A percentile compares a stretch with the other conserved stretches of the same genome.
Evolutionary conservation across 2,888 invertebrate species (phyloP).

Genomic region (Dasypolia templi): DNA sequence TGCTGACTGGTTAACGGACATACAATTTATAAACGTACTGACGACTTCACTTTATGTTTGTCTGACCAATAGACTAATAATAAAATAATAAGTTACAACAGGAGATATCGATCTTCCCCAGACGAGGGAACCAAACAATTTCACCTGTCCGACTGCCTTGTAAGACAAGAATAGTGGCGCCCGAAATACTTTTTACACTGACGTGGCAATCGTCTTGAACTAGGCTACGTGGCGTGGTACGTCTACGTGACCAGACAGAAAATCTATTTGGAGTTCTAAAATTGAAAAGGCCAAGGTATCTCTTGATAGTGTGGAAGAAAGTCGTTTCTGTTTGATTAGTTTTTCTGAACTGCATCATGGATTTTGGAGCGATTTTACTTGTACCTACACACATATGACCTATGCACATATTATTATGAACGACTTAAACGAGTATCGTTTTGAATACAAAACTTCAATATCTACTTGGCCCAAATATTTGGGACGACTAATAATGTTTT

Average conservation of each 20-base stretch:
- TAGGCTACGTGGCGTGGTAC: background rate
- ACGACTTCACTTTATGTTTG: background rate
- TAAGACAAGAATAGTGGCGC: constrained; percentile 41
- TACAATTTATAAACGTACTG: background rate
- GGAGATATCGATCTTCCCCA: constrained; percentile 22
- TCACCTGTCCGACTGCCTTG: constrained; percentile 1
- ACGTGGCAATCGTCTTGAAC: constrained; percentile 33
- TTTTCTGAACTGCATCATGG: background rate
- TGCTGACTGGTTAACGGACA: background rate
- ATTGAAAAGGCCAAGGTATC: background rate
- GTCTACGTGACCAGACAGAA: constrained; percentile 16
- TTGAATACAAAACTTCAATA: background rate
- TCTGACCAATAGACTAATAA: background rate
- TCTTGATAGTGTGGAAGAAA: background rate
- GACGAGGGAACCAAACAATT: constrained; percentile 9
- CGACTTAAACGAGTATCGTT: background rate
- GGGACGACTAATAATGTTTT: background rate
- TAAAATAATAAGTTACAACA: constrained; percentile 18
- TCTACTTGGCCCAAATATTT: background rate
- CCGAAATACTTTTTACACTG: constrained; percentile 44
- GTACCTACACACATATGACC: background rate
- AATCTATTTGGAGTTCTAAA: constrained; percentile 21
- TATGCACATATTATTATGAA: background rate
- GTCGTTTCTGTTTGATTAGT: background rate
- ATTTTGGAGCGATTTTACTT: background rate